phyloP scores from a whole-genome alignment of 2,113 vertebrate species.

The Ia io region DNA sequence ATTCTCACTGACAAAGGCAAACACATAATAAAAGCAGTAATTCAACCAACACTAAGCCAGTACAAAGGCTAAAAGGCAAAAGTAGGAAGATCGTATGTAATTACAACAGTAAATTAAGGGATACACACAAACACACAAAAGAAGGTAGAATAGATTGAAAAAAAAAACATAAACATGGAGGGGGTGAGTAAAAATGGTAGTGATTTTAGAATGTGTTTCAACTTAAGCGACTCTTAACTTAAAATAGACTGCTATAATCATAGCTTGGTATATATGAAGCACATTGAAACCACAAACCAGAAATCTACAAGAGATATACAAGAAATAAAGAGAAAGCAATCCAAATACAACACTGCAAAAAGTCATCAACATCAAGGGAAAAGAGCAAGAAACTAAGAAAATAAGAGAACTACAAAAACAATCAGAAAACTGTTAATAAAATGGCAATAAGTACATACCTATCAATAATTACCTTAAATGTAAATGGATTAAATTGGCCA shows the following conservation, averaged over 20 bases:
- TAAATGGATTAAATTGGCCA: background rate
- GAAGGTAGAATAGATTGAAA: background rate
- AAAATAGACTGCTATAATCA: background rate
- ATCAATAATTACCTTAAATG: background rate
- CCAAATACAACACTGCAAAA: background rate
- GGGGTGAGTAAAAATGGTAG: background rate
- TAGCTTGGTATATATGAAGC: background rate
- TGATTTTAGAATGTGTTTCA: background rate
- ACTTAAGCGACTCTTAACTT: background rate
- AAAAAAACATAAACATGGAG: background rate
- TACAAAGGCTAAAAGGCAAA: background rate
- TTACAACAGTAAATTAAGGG: background rate
- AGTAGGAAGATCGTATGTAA: background rate
- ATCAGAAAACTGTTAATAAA: background rate
- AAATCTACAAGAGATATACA: background rate
- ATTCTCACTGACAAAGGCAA: background rate
- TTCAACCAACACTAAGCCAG: background rate
- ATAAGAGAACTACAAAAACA: background rate
- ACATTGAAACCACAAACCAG: background rate
- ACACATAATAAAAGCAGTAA: background rate
- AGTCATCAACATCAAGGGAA: background rate
- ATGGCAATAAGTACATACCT: background rate
- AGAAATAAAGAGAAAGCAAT: background rate
- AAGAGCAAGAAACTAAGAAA: background rate
- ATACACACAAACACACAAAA: background rate